Evolutionary conservation across 2,888 invertebrate genomes (phyloP).

Genomic region (Exephanes ischioxanthus): DNA sequence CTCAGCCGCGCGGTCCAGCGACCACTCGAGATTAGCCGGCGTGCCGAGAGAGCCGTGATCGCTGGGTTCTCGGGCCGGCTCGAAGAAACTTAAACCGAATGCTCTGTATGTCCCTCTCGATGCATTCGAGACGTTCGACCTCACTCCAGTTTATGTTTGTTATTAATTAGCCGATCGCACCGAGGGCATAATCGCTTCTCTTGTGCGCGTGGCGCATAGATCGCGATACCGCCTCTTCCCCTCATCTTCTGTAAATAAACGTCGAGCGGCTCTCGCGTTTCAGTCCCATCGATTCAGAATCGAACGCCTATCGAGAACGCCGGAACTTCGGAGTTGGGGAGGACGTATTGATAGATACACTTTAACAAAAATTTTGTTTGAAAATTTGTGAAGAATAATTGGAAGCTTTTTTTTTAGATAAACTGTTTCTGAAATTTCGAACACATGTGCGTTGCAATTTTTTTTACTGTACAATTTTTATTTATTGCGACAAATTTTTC

Average conservation of each 20-base stretch:
- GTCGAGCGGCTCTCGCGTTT: constrained; percentile 11
- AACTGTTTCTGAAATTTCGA: too few species aligned
- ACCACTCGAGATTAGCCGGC: too few species aligned
- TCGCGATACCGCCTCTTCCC: too few species aligned
- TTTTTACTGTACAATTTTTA: not conserved
- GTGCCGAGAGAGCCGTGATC: too few species aligned
- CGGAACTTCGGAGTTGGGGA: not conserved
- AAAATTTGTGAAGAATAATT: too few species aligned
- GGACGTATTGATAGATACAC: not conserved
- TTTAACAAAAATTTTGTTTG: not conserved
- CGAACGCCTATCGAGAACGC: not conserved
- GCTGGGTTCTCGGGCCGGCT: not conserved
- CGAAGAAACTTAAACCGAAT: too few species aligned
- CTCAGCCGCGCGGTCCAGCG: not conserved
- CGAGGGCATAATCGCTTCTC: constrained; percentile 40
- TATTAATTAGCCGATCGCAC: constrained; percentile 64
- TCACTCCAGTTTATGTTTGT: constrained; percentile 69
- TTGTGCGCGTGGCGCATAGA: not conserved
- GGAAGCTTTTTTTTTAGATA: too few species aligned
- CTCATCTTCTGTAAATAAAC: not conserved
- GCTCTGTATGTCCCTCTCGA: not conserved
- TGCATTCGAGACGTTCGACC: constrained; percentile 53
- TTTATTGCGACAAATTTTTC: too few species aligned
- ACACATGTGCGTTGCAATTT: too few species aligned
- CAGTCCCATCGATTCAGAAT: constrained; percentile 45